These are phyloP conservation scores for Hetaerina titia DNA, from an alignment of 2,888 invertebrate genomes.

Conservation along the genomic window DNA sequence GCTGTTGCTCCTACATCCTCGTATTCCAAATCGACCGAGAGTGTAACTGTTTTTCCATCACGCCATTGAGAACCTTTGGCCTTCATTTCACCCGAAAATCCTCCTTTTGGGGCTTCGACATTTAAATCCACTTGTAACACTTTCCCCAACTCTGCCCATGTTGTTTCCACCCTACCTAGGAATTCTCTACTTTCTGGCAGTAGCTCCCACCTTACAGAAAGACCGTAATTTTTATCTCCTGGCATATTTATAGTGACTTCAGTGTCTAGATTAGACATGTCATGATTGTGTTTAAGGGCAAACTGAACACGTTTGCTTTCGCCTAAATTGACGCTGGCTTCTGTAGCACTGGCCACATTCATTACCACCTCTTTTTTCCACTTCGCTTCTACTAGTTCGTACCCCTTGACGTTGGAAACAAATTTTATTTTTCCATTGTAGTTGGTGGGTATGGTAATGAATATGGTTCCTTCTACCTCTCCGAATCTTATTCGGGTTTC, in stretches of 20 bases:
- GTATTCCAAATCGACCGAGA: slow-evolving; percentile 16
- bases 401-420: not conserved
- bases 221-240: not conserved
- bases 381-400: not conserved
- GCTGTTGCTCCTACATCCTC: not conserved
- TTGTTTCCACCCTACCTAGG: not conserved
- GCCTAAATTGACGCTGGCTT: not conserved
- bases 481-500: slow-evolving; percentile 6
- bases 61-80: slow-evolving; percentile 38
- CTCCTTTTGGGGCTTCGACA: slow-evolving; percentile 27
- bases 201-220: slow-evolving; percentile 15
- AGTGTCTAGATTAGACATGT: not conserved
- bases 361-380: not conserved
- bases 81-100: not conserved
- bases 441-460: not conserved
- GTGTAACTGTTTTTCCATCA: not conserved
- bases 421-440: slow-evolving; percentile 14
- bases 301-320: not conserved
- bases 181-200: slow-evolving; percentile 6
- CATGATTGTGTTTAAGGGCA: not conserved
- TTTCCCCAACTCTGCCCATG: slow-evolving; percentile 40
- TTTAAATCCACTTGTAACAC: not conserved
- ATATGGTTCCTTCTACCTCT: not conserved
- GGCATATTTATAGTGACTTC: not conserved
- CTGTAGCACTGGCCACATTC: not conserved